These are phyloP conservation scores for Agonopterix arenella DNA, from an alignment of 2,888 invertebrate genomes.

Conservation along the genomic window DNA sequence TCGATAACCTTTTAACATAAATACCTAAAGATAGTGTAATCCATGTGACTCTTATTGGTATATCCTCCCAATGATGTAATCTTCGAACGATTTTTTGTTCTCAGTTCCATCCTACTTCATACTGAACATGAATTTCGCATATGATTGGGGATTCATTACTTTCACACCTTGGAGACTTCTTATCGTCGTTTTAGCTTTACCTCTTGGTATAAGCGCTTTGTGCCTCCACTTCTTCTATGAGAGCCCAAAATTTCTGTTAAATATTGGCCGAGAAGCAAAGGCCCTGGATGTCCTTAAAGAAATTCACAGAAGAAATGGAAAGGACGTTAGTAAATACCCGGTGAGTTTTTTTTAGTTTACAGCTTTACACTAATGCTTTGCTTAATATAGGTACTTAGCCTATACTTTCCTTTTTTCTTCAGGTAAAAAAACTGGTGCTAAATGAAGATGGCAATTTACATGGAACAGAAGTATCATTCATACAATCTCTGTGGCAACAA, in stretches of 20 bases:
- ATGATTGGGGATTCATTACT: slow-evolving; percentile 22
- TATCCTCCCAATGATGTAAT: no score
- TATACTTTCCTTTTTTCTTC: no score
- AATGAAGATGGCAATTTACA: no score
- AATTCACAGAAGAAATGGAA: slow-evolving; percentile 76
- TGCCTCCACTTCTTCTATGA: slow-evolving; percentile 76
- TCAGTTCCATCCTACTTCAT: slow-evolving; percentile 28
- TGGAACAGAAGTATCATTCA: no score
- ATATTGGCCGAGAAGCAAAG: slow-evolving; percentile 72
- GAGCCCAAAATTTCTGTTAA: slow-evolving; percentile 83
- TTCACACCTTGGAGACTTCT: slow-evolving; percentile 42
- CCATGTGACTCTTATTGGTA: no score
- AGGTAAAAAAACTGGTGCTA: no score
- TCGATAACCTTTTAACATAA: background rate
- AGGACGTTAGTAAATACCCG: background rate
- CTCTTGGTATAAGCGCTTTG: slow-evolving; percentile 73
- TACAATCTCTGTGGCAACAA: no score
- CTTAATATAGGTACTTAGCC: no score
- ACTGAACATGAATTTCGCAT: slow-evolving; percentile 22
- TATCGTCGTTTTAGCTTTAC: slow-evolving; percentile 54
- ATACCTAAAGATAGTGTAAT: no score
- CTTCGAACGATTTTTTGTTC: slow-evolving; percentile 2
- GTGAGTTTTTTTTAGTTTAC: background rate
- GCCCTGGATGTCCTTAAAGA: slow-evolving; percentile 73
- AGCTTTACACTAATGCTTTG: no score